phyloP scores from a whole-genome alignment of 2,797 vertebrate species.

The Liparis tanakae region DNA sequence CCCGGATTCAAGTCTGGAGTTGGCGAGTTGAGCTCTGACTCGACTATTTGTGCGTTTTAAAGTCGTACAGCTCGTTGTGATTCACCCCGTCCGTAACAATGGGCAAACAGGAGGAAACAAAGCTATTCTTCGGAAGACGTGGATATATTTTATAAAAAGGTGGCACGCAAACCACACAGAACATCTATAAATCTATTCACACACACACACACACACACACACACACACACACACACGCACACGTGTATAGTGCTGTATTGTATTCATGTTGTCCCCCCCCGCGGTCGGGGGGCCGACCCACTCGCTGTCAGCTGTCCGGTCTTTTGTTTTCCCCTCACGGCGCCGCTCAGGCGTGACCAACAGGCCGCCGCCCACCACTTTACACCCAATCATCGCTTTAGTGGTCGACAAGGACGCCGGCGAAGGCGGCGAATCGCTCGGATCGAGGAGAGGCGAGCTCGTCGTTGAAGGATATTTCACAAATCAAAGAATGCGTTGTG shows the following conservation, averaged over 20 bases:
- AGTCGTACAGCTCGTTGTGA: constrained; percentile 45
- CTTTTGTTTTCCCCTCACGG: constrained; percentile 59
- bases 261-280: too few species aligned
- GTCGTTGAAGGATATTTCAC: constrained; percentile 77
- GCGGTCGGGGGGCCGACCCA: constrained; percentile 26
- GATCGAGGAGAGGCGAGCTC: constrained; percentile 64
- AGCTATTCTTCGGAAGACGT: not conserved
- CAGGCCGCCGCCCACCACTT: constrained; percentile 55
- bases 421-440: constrained; percentile 75
- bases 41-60: constrained; percentile 44
- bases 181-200: not conserved
- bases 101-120: constrained; percentile 34
- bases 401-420: constrained; percentile 74
- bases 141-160: not conserved
- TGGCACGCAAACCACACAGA: not conserved
- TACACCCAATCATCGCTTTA: constrained; percentile 73
- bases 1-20: too few species aligned
- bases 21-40: not conserved
- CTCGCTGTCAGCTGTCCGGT: constrained; percentile 38
- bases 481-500: constrained; percentile 34
- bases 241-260: too few species aligned
- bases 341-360: constrained; percentile 54
- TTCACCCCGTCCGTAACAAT: constrained; percentile 38
- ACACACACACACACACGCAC: too few species aligned
- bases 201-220: too few species aligned